Conservation (phyloP, 2,797 vertebrate species). For the Betta splendens region DNA sequence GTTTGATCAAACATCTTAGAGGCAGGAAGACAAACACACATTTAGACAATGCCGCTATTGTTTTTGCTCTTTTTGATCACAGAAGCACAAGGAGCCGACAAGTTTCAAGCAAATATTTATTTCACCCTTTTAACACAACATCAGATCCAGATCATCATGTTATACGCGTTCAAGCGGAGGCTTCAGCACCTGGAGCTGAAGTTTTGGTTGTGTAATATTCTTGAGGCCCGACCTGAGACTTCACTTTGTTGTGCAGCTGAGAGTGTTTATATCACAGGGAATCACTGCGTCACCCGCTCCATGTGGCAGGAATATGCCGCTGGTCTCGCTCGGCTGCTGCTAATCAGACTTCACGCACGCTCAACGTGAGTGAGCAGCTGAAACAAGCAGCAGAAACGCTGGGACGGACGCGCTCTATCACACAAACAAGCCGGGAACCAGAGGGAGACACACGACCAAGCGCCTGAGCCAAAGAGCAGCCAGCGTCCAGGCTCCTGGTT, state of each 20-base stretch:
- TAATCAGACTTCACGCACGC: constrained; percentile 54
- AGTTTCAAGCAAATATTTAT: constrained; percentile 5
- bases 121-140: constrained; percentile 3
- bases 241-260: constrained; percentile 7
- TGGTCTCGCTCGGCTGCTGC: constrained; percentile 49
- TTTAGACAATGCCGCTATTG: constrained; percentile 23
- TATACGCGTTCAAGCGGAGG: neutral
- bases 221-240: neutral
- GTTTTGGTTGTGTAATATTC: constrained; percentile 16
- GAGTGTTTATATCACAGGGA: constrained; percentile 31
- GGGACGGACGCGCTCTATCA: constrained; percentile 42
- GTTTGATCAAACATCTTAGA: constrained; percentile 17
- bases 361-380: constrained; percentile 64
- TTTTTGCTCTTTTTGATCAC: constrained; percentile 38
- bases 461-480: constrained; percentile 1
- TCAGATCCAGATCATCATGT: neutral
- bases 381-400: constrained; percentile 57
- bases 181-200: neutral
- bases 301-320: constrained; percentile 50
- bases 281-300: constrained; percentile 49
- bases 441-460: neutral
- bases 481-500: constrained; percentile 6
- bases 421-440: constrained; percentile 17
- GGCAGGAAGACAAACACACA: neutral
- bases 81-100: neutral